These are phyloP conservation scores for Channallabes apus DNA, from an alignment of 2,797 vertebrate genomes.

Conservation along the genomic window DNA sequence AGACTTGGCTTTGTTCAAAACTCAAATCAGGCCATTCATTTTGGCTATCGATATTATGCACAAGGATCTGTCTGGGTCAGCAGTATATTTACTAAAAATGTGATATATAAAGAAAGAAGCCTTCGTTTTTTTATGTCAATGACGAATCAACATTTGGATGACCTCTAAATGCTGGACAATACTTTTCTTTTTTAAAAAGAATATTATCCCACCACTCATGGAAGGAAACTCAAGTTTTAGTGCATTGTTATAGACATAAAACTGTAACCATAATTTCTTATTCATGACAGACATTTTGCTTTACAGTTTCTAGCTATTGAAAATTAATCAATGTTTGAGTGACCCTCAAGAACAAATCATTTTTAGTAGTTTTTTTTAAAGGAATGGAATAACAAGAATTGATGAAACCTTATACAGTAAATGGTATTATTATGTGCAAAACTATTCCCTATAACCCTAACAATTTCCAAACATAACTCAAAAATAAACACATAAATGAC, in stretches of 20 bases:
- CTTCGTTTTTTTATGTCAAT: constrained; percentile 69
- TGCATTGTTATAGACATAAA: neutral
- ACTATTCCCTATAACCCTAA: too few relatives aligned
- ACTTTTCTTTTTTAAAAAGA: neutral
- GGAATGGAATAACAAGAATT: too few relatives aligned
- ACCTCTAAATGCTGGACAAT: neutral
- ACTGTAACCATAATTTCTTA: neutral
- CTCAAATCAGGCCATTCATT: constrained; percentile 72
- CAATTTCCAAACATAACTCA: too few relatives aligned
- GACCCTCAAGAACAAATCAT: neutral
- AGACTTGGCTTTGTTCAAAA: constrained; percentile 61
- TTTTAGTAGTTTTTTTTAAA: too few relatives aligned
- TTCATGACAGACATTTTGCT: neutral
- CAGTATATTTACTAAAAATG: constrained; percentile 71
- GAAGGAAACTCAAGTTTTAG: neutral
- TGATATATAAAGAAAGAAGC: constrained; percentile 68
- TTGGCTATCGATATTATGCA: constrained; percentile 70
- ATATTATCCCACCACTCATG: neutral
- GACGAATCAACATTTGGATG: constrained; percentile 63
- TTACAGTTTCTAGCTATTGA: neutral
- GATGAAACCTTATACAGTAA: too few relatives aligned
- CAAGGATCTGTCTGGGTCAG: constrained; percentile 67
- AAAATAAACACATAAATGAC: too few relatives aligned
- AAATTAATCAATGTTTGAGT: neutral
- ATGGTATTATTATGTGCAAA: too few relatives aligned